Conservation (phyloP, 2,113 vertebrate species). For the Serilophus lunatus region DNA sequence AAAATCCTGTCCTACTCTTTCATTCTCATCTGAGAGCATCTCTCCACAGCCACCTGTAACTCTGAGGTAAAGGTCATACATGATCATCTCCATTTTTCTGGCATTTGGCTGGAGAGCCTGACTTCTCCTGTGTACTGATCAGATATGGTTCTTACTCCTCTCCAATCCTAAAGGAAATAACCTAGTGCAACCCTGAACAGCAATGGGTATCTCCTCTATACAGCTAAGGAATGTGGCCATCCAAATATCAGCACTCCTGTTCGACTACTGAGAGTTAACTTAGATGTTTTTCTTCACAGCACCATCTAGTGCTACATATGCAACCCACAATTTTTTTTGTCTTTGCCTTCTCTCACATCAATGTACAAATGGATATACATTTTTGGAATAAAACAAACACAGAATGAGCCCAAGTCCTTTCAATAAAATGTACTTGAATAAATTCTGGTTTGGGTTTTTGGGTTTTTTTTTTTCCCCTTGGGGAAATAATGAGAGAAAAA, state of each 20-base stretch:
- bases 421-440: background rate
- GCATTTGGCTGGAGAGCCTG: background rate
- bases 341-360: background rate
- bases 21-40: background rate
- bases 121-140: background rate
- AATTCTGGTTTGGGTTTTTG: background rate
- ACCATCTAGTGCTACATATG: constrained; percentile 47
- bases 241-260: background rate
- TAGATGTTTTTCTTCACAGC: constrained; percentile 52
- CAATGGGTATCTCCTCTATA: background rate
- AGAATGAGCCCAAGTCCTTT: background rate
- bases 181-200: background rate
- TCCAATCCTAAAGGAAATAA: background rate
- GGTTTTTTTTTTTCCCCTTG: accelerated
- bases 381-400: background rate
- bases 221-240: background rate
- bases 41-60: background rate
- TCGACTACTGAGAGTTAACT: background rate
- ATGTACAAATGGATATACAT: accelerated
- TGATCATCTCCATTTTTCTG: background rate
- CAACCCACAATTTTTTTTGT: background rate
- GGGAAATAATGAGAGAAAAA: background rate
- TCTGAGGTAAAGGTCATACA: background rate
- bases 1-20: background rate
- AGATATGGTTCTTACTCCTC: background rate